phyloP scores from a whole-genome alignment of 1,140 invertebrate genomes.

The Atta texana region DNA sequence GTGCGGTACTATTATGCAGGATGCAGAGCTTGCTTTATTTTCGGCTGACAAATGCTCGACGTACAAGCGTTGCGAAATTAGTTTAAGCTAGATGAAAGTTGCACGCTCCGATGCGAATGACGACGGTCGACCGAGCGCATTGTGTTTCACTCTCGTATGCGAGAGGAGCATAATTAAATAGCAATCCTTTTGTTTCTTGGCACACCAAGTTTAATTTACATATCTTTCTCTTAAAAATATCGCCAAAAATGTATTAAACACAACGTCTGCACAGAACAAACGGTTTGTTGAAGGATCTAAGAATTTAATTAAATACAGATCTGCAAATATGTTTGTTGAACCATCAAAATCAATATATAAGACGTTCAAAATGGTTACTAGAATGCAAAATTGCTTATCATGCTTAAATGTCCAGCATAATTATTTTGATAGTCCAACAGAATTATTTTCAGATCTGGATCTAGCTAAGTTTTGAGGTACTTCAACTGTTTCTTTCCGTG shows the following conservation, averaged over 20 bases:
- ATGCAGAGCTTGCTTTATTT: conserved; percentile 54
- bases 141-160: not conserved
- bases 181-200: not conserved
- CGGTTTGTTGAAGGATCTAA: too few relatives aligned
- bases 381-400: too few relatives aligned
- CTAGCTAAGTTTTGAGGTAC: too few relatives aligned
- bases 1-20: conserved; percentile 1
- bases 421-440: too few relatives aligned
- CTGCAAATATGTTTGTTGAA: too few relatives aligned
- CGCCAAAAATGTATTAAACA: not conserved
- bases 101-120: conserved; percentile 29
- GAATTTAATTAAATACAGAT: too few relatives aligned
- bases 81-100: conserved; percentile 55
- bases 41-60: conserved; percentile 34
- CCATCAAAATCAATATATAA: too few relatives aligned
- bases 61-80: conserved; percentile 40
- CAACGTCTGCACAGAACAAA: too few relatives aligned
- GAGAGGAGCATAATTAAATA: conserved; percentile 28
- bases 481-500: too few relatives aligned
- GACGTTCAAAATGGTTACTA: too few relatives aligned
- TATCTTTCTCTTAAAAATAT: not conserved
- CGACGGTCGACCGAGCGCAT: conserved; percentile 16
- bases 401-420: too few relatives aligned
- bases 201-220: not conserved
- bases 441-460: too few relatives aligned